phyloP scores from a whole-genome alignment of 1,140 invertebrate genomes.

The Drosophila saltans region DNA sequence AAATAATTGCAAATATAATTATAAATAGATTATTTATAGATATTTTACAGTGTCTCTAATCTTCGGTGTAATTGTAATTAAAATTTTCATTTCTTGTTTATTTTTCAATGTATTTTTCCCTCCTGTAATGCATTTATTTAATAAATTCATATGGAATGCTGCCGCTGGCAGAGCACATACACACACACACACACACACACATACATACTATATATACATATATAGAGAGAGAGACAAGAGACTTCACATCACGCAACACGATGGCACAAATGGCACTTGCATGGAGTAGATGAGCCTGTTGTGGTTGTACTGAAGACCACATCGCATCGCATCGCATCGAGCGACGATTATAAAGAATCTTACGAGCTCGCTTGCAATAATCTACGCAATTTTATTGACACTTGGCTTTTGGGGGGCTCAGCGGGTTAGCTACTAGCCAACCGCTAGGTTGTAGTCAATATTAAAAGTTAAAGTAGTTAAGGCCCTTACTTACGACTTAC shows the following conservation, averaged over 20 bases:
- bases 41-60: neutral
- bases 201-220: too few species aligned
- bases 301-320: constrained; percentile 17
- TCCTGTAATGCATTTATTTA: constrained; percentile 78
- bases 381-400: constrained; percentile 81
- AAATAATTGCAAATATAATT: too few species aligned
- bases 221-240: neutral
- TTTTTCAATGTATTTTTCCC: constrained; percentile 3
- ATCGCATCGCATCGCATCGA: neutral
- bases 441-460: constrained; percentile 7
- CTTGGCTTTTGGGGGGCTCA: constrained; percentile 65
- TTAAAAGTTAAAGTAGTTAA: constrained; percentile 8
- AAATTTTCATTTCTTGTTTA: constrained; percentile 3
- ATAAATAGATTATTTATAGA: too few species aligned
- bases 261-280: constrained; percentile 69
- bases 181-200: constrained; percentile 10
- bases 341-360: constrained; percentile 74
- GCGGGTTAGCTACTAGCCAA: constrained; percentile 47
- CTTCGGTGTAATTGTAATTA: constrained; percentile 9
- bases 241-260: constrained; percentile 56
- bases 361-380: constrained; percentile 77
- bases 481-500: constrained; percentile 8
- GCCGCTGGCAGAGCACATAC: constrained; percentile 43
- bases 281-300: constrained; percentile 48
- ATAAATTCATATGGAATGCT: constrained; percentile 72